Evolutionary conservation across 2,113 vertebrate species (phyloP).

Genomic region (Chiloscyllium plagiosum): DNA sequence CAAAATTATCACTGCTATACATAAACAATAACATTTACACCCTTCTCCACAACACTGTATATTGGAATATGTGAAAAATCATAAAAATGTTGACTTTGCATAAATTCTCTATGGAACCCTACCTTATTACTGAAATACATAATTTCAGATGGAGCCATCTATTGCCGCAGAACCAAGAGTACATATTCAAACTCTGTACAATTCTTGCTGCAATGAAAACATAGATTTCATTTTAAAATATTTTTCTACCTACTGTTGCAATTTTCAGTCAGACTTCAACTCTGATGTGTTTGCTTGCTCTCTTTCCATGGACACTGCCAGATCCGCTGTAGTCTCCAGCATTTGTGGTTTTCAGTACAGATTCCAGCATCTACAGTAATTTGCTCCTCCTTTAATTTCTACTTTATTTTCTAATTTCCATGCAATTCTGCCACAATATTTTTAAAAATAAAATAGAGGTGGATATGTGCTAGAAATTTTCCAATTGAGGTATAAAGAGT

Average conservation of each 20-base stretch:
- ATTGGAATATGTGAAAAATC: background rate
- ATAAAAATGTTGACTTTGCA: background rate
- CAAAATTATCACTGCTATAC: background rate
- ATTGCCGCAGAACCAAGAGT: background rate
- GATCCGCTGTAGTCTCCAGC: too few relatives aligned
- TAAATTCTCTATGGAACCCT: background rate
- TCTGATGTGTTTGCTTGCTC: too few relatives aligned
- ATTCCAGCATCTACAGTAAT: too few relatives aligned
- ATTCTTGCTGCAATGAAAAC: background rate
- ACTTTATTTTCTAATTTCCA: too few relatives aligned
- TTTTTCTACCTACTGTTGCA: background rate
- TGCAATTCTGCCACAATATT: too few relatives aligned
- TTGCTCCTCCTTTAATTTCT: too few relatives aligned
- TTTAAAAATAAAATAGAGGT: too few relatives aligned
- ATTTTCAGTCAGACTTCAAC: background rate
- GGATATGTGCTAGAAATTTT: too few relatives aligned
- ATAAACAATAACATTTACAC: background rate
- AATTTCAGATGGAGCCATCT: background rate
- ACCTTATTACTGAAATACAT: background rate
- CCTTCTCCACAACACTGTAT: background rate
- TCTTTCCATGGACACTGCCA: too few relatives aligned
- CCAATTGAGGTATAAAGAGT: too few relatives aligned
- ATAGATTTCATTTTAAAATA: background rate
- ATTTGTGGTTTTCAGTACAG: too few relatives aligned
- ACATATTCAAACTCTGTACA: background rate